Evolutionary conservation across 2,888 invertebrate species (phyloP).

Genomic region (Hypsopygia costalis): DNA sequence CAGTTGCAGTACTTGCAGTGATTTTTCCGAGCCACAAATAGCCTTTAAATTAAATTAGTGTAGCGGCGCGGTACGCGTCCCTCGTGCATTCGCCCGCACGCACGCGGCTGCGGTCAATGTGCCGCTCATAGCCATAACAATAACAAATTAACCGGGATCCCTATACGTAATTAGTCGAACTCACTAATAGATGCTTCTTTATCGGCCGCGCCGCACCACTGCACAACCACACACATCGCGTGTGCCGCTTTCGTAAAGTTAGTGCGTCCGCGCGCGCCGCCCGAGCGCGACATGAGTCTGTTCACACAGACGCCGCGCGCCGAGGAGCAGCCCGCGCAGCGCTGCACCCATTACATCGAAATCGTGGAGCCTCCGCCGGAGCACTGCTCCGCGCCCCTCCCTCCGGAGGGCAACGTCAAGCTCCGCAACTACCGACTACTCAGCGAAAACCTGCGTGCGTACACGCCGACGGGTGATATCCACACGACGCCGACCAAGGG

Average conservation of each 20-base stretch:
- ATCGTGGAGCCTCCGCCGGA: conserved; percentile 52
- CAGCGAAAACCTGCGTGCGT: conserved; percentile 56
- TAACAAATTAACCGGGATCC: conserved; percentile 1
- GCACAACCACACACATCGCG: conserved; percentile 7
- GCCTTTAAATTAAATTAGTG: conserved; percentile 33
- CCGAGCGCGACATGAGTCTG: conserved; percentile 49
- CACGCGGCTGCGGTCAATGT: not conserved
- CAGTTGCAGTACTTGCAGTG: conserved; percentile 8
- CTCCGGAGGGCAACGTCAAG: conserved; percentile 62
- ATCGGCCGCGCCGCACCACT: conserved; percentile 3
- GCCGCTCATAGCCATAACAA: not conserved
- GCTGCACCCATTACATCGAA: conserved; percentile 42
- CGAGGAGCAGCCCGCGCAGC: conserved; percentile 28
- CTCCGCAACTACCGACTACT: conserved; percentile 57
- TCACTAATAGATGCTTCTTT: conserved; percentile 16
- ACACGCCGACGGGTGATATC: conserved; percentile 60
- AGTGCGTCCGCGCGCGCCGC: conserved; percentile 42
- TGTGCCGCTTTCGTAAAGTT: conserved; percentile 12
- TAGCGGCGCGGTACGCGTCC: conserved; percentile 9
- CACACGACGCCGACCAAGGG: conserved; percentile 56
- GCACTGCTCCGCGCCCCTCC: conserved; percentile 44
- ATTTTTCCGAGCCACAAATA: conserved; percentile 22
- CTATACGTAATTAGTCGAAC: conserved; percentile 16
- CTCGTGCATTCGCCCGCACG: conserved; percentile 5
- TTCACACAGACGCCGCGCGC: conserved; percentile 25